Evolutionary conservation across 2,113 vertebrate species (phyloP).

Genomic region (Chamaea fasciata): DNA sequence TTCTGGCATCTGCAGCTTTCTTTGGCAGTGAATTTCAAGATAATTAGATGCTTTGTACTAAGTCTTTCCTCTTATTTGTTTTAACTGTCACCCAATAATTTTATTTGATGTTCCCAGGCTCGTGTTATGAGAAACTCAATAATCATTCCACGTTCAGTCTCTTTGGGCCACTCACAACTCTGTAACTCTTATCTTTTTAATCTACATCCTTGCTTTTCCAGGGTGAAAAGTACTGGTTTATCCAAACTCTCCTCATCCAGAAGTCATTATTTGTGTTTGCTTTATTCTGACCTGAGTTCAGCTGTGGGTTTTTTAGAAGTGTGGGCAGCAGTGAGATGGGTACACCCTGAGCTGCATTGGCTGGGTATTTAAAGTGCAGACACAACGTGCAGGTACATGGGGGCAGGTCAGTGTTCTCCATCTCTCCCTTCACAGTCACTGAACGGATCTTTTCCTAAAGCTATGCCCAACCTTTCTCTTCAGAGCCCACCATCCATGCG

Average conservation of each 20-base stretch:
- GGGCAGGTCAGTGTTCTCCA: not conserved
- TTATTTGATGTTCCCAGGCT: not conserved
- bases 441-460: not conserved
- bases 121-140: not conserved
- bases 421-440: not conserved
- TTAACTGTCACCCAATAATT: not conserved
- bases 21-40: not conserved
- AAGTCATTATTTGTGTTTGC: not conserved
- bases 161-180: not conserved
- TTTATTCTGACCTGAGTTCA: not conserved
- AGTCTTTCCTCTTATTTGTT: not conserved
- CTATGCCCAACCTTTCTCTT: not conserved
- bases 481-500: not conserved
- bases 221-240: not conserved
- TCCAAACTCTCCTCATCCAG: not conserved
- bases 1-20: not conserved
- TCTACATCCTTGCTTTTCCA: not conserved
- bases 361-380: not conserved
- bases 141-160: not conserved
- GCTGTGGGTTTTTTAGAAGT: not conserved
- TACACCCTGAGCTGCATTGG: not conserved
- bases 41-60: not conserved
- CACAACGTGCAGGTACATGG: fast-evolving
- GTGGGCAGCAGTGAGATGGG: not conserved
- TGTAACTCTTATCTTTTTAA: not conserved